Base-by-base conservation (phyloP, 2,888 invertebrate species). In the Leptogaster cylindrica region DNA sequence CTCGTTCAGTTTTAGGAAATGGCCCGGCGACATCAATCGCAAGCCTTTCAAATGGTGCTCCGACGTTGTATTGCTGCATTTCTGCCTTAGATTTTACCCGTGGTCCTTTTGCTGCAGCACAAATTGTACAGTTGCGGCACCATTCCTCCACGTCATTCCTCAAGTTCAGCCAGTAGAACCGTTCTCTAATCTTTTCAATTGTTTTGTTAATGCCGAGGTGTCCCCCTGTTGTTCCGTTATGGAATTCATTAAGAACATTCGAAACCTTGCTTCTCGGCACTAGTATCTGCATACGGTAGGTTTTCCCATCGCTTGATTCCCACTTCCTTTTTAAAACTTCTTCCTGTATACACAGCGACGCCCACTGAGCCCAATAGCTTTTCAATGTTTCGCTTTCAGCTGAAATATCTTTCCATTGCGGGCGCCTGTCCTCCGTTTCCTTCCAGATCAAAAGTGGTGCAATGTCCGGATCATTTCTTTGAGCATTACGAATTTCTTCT, bases 181-280 rank as follows among this genome's bases (percentile, higher is more conserved):
- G 72, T 70, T 71, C 73, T 25, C 51, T 68, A 65, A 74, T 68
- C 48, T 73, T 73, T 2, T 63, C 39, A 18, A 74, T 44, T 0
- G 74, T 75, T 39, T 73, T 74, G 14, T 73, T 71, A 0, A 74
- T 51, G 5, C 75, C 74, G 10, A 75, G 73, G 65, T 75, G 74
- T n/a, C 73, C 74, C 16, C 73, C 73, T 1, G 73, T 50, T 3
- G 72, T 64, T 23, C 72, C 72, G 68, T 70, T 67, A 64, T 75
- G 73, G 20, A 71, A 48, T 52, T 70, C 70, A 25, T 52, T 36
- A 8, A 74, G 25, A 10, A 73, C n/a, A 51, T 46, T 69, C 58
- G 10, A n/a, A n/a, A 18, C 65, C 27, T 48, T 70, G 25, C 27
- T 52, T 14, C 44, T 23, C n/a, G 71, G 71, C 8, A 72, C 50